A percentile compares a stretch with the other conserved stretches of the same genome.
These are phyloP conservation scores for Crocuta crocuta DNA, from an alignment of 2,113 vertebrate genomes.

Conservation along the genomic window DNA sequence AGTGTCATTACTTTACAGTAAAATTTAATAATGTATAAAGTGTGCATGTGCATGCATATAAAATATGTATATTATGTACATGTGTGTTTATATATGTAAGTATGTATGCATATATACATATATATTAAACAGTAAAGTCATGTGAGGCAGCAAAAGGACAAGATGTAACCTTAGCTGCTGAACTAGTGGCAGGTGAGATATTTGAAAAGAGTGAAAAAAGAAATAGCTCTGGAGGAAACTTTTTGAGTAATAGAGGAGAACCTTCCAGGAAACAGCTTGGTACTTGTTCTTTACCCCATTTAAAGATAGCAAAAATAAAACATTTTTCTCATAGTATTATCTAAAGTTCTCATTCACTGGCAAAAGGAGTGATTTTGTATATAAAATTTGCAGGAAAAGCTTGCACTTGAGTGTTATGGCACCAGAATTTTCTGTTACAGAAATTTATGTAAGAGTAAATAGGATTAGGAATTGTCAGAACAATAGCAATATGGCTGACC, in stretches of 20 bases:
- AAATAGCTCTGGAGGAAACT: slow-evolving; percentile 23
- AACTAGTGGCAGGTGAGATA: background rate
- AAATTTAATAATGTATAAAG: slow-evolving; percentile 20
- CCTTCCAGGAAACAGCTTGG: slow-evolving; percentile 38
- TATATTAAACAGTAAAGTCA: slow-evolving; percentile 26
- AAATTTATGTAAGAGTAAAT: slow-evolving; percentile 14
- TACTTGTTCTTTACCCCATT: background rate
- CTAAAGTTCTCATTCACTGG: background rate
- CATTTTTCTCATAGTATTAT: background rate
- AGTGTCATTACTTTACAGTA: slow-evolving; percentile 46
- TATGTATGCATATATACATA: background rate
- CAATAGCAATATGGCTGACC: slow-evolving; percentile 5
- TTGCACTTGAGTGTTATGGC: background rate
- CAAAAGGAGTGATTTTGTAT: slow-evolving; percentile 34
- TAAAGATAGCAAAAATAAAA: slow-evolving; percentile 4
- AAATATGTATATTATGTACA: background rate
- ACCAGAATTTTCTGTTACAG: background rate
- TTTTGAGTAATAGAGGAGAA: slow-evolving; percentile 31
- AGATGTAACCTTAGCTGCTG: background rate
- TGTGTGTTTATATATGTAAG: background rate
- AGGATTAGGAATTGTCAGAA: background rate
- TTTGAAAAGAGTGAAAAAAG: background rate
- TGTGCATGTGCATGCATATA: background rate
- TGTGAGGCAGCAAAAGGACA: background rate
- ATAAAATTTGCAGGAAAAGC: slow-evolving; percentile 35